phyloP scores from a whole-genome alignment of 2,797 vertebrate genomes.

The Chiloscyllium punctatum region DNA sequence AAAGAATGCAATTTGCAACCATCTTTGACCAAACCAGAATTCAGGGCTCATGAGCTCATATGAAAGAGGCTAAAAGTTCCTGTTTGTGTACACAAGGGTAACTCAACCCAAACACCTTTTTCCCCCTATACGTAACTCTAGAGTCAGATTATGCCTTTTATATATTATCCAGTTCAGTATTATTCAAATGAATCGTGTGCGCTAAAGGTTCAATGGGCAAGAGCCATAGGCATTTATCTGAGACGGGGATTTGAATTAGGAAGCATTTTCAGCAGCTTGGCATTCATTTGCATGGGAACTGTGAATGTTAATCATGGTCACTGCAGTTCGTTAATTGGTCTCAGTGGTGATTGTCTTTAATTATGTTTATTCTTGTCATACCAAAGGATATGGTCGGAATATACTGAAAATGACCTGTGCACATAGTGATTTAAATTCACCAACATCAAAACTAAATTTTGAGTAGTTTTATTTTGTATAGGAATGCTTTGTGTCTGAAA shows the following conservation, averaged over 20 bases:
- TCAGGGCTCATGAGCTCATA: neutral
- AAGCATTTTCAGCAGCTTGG: neutral
- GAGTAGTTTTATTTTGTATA: neutral
- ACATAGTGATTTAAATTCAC: neutral
- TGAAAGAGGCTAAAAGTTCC: neutral
- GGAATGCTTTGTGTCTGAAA: neutral
- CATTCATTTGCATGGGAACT: neutral
- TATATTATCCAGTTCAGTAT: neutral
- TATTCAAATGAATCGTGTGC: neutral
- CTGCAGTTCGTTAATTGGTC: neutral
- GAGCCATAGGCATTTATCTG: neutral
- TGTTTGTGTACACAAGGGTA: neutral
- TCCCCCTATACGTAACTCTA: neutral
- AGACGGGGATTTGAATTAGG: neutral
- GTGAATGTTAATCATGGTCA: neutral
- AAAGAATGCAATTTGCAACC: neutral
- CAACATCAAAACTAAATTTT: neutral
- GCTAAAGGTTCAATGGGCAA: neutral
- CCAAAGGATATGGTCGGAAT: neutral
- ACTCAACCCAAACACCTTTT: neutral
- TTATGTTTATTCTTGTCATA: neutral
- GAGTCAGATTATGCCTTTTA: neutral
- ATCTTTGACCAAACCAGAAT: neutral
- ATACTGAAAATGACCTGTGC: neutral
- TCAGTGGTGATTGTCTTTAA: neutral